Conservation (phyloP, 2,113 vertebrate species). For the Gnathonemus echidnorhynchus region DNA sequence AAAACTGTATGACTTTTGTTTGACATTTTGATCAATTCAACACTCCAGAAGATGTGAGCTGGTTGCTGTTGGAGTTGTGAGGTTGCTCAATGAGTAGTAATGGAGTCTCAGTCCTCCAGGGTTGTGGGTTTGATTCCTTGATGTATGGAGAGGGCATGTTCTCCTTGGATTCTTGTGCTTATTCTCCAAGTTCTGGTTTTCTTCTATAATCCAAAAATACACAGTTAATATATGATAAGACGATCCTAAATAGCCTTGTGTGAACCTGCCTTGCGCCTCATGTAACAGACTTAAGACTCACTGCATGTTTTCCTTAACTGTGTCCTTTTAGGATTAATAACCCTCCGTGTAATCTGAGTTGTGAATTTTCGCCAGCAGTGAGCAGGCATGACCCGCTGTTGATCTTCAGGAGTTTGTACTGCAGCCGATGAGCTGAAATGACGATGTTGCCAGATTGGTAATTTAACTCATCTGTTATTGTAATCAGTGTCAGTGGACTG, state of each 20-base stretch:
- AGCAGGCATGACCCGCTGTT: background rate
- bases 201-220: background rate
- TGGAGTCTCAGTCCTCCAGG: background rate
- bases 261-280: background rate
- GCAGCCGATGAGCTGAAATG: background rate
- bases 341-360: background rate
- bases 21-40: background rate
- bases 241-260: background rate
- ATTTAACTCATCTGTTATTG: background rate
- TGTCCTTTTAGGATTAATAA: background rate
- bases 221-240: background rate
- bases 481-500: background rate
- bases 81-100: background rate
- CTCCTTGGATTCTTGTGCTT: background rate
- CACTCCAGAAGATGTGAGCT: background rate
- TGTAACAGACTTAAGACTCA: background rate
- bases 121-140: background rate
- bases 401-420: background rate
- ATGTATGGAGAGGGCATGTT: background rate
- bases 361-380: background rate
- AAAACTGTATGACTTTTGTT: background rate
- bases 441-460: background rate
- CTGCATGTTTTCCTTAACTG: background rate
- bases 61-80: background rate
- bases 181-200: background rate